These are phyloP conservation scores for Patiria miniata DNA, from an alignment of 35 echinoderm and acorn worm genomes.

Conservation along the genomic window DNA sequence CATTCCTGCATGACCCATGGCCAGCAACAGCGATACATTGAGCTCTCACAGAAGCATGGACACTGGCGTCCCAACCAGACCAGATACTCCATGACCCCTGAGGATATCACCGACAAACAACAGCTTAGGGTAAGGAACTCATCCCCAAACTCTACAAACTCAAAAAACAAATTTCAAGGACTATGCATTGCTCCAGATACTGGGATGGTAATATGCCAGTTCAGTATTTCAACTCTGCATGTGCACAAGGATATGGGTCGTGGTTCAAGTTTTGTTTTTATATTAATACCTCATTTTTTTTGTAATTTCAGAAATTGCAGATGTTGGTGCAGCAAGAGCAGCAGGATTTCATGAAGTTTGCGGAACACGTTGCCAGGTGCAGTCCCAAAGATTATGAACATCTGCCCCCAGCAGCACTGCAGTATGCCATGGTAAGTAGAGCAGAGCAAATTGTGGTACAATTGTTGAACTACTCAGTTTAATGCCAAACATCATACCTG, in stretches of 20 bases:
- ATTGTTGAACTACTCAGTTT: background rate
- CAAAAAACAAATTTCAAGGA: background rate
- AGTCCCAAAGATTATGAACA: slow-evolving; percentile 26
- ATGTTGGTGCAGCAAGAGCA: slow-evolving; percentile 40
- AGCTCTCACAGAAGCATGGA: slow-evolving; percentile 17
- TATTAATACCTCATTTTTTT: no score
- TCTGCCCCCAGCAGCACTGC: slow-evolving; percentile 20
- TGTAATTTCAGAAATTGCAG: slow-evolving; percentile 43
- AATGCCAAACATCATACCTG: background rate
- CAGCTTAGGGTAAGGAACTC: slow-evolving; percentile 47
- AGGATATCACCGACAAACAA: slow-evolving; percentile 33
- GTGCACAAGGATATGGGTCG: no score
- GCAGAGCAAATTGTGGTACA: background rate
- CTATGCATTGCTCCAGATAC: no score
- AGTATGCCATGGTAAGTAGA: slow-evolving; percentile 42
- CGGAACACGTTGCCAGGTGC: slow-evolving; percentile 37
- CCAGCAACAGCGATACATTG: slow-evolving; percentile 45
- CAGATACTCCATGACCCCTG: slow-evolving; percentile 11
- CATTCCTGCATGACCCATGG: slow-evolving; percentile 42
- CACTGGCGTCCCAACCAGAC: background rate
- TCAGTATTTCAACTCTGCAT: no score
- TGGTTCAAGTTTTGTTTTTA: no score
- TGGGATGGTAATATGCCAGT: no score
- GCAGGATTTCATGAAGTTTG: slow-evolving; percentile 55
- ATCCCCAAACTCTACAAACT: background rate